phyloP scores from a whole-genome alignment of 2,797 vertebrate genomes.

The Falco columbarius region DNA sequence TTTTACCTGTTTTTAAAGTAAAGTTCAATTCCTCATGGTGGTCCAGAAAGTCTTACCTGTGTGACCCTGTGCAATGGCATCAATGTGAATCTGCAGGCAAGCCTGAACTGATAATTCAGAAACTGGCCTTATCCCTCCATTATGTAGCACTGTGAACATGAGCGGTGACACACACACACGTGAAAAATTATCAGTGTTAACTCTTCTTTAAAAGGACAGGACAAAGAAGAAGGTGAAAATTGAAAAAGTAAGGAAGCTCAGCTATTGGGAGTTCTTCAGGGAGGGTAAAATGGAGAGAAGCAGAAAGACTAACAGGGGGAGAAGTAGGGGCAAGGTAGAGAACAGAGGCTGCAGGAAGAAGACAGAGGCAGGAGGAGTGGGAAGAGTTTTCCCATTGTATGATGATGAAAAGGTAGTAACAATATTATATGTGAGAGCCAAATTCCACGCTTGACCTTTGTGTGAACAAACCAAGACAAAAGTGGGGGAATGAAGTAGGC shows the following conservation, averaged over 20 bases:
- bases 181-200: not conserved
- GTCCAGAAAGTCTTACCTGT: not conserved
- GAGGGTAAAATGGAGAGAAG: not conserved
- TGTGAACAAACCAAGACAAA: not conserved
- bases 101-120: not conserved
- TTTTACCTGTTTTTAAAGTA: slow-evolving; percentile 20
- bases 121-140: not conserved
- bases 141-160: not conserved
- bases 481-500: not conserved
- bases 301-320: not conserved
- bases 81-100: slow-evolving; percentile 10
- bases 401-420: not conserved
- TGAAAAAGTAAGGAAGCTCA: not conserved
- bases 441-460: not conserved
- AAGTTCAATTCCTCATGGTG: not conserved
- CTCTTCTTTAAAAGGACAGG: slow-evolving; percentile 1
- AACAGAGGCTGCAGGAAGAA: not conserved
- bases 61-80: slow-evolving; percentile 10
- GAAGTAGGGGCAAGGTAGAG: not conserved
- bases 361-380: not conserved
- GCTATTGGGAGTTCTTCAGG: not conserved
- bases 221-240: not conserved
- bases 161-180: not conserved
- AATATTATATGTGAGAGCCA: not conserved
- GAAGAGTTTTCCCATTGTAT: not conserved